phyloP scores from a whole-genome alignment of 2,888 invertebrate species.

The Microplitis manilae region DNA sequence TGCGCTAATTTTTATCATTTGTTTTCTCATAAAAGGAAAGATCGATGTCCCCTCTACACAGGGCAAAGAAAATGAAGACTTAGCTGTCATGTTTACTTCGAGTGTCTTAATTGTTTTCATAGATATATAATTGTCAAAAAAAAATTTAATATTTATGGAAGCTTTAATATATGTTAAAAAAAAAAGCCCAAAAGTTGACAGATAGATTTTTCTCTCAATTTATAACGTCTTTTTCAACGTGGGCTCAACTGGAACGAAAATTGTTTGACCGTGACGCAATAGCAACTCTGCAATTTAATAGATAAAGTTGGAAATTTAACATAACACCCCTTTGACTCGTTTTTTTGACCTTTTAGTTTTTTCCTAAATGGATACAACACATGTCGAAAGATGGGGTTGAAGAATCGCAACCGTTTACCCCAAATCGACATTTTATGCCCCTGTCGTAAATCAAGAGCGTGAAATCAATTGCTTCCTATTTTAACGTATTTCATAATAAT shows the following conservation, averaged over 20 bases:
- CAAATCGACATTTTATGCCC: slow-evolving; percentile 63
- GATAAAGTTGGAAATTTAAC: slow-evolving; percentile 65
- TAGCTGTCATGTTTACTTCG: too few relatives aligned
- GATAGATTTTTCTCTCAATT: background rate
- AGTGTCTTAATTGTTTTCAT: too few relatives aligned
- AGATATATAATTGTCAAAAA: too few relatives aligned
- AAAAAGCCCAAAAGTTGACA: slow-evolving; percentile 6
- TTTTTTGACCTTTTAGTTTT: slow-evolving; percentile 27
- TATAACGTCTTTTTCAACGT: background rate
- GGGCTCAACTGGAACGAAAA: slow-evolving; percentile 8
- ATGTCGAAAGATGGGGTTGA: slow-evolving; percentile 50
- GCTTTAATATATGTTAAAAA: too few relatives aligned
- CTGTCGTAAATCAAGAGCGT: slow-evolving; percentile 68
- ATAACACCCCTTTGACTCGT: slow-evolving; percentile 46
- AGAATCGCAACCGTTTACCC: slow-evolving; percentile 59
- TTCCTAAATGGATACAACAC: slow-evolving; percentile 49
- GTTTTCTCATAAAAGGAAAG: too few relatives aligned
- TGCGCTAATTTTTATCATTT: too few relatives aligned
- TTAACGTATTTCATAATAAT: slow-evolving; percentile 44
- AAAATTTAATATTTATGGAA: too few relatives aligned
- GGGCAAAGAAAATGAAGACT: too few relatives aligned
- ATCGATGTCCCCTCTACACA: too few relatives aligned
- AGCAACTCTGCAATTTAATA: slow-evolving; percentile 49
- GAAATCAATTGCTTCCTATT: slow-evolving; percentile 71
- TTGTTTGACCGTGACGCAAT: slow-evolving; percentile 29